Base-by-base conservation (phyloP, 2,888 invertebrate species). In the Torymus texanus region DNA sequence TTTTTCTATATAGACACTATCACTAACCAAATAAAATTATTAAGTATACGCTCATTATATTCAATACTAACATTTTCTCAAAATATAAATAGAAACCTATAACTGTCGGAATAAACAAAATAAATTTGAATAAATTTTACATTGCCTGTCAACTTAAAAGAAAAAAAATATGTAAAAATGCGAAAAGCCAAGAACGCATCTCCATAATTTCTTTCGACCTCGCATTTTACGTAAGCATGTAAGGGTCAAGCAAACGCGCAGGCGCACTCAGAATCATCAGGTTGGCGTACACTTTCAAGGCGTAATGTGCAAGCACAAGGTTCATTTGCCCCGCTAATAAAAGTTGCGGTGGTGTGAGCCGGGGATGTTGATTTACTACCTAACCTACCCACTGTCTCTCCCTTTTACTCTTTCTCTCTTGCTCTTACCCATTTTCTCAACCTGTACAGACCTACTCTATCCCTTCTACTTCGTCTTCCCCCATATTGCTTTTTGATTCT, bases 311-410 rank as follows among this genome's bases (percentile, higher is more conserved):
- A 18, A 11, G 50, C 67, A n/a, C 53, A 61, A 61, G 18, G 51
- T 63, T 70, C 70, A 13, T 67, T 24, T 24, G 50, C n/a, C n/a
- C 41, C 67, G 13, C 55, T 56, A 50, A 56, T 56, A 70, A 62
- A 76, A n/a, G 13, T 50, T 21, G 41, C 16, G n/a, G 3, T 14
- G 62, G 51, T 67, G 63, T 53, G 77, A 72, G 82, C 82, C 78
- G 75, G 41, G 79, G 67, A 82, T 77, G 80, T 81, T 83, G 83
- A 84, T 84, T 83, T 84, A 84, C 74, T 61, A 59, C 80, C 71
- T 56, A 70, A 76, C 50, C 75, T 66, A 66, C 56, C 65, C 74
- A 55, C 50, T 58, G 21, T 56, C 55, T 55, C 13, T 29, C 53
- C 59, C 66, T 66, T 13, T 58, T 41, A 41, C 59, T n/a, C 2